Percentiles rank a stretch among this genome's conserved stretches.
phyloP scores from a whole-genome alignment of 2,113 vertebrate genomes.

The Ictidomys tridecemlineatus region DNA sequence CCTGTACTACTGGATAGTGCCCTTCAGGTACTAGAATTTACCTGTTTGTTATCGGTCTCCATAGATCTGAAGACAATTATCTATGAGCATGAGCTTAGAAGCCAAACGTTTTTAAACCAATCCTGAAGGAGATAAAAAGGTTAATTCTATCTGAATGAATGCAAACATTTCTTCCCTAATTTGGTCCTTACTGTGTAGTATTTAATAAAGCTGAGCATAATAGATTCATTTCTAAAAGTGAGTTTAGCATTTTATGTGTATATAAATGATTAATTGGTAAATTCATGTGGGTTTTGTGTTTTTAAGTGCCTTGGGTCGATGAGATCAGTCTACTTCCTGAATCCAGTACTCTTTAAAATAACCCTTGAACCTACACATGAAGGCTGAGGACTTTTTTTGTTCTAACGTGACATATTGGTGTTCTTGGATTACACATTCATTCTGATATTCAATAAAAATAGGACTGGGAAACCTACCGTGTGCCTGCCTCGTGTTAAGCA shows the following conservation, averaged over 20 bases:
- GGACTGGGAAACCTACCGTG: not conserved
- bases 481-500: not conserved
- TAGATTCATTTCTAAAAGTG: constrained; percentile 53
- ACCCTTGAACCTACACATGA: not conserved
- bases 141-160: constrained; percentile 57
- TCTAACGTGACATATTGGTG: not conserved
- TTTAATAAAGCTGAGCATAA: constrained; percentile 45
- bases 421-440: not conserved
- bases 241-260: constrained; percentile 26
- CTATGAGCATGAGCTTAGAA: constrained; percentile 57
- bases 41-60: constrained; percentile 53
- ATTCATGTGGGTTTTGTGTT: constrained; percentile 15
- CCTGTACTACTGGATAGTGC: not conserved
- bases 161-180: constrained; percentile 4
- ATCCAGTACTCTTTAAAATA: not conserved
- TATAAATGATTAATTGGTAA: constrained; percentile 36
- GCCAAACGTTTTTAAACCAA: constrained; percentile 59
- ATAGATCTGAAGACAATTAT: constrained; percentile 56
- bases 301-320: not conserved
- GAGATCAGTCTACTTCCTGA: constrained; percentile 34
- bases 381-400: constrained; percentile 6
- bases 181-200: not conserved
- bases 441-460: not conserved
- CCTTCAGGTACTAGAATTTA: constrained; percentile 41
- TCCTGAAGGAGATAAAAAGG: not conserved